Evolutionary conservation across 2,888 invertebrate genomes (phyloP).

Genomic region (Nezara viridula): DNA sequence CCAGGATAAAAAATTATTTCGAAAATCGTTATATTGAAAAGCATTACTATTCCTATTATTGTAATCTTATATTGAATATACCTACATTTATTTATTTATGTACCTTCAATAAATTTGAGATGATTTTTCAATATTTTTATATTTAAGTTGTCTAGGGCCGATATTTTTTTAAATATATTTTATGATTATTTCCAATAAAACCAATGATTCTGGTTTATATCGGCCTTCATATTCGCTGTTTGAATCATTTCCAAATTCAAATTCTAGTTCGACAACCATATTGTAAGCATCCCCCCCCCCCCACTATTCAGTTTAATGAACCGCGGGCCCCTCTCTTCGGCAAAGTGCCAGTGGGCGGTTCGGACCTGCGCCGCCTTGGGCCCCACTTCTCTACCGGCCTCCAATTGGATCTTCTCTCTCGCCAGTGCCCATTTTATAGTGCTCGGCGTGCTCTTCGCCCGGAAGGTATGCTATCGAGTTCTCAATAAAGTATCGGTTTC

Average conservation of each 20-base stretch:
- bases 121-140: too few relatives aligned
- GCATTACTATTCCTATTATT: too few relatives aligned
- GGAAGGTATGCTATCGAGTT: neutral
- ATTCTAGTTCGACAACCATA: neutral
- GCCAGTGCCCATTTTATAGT: neutral
- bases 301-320: neutral
- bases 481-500: neutral
- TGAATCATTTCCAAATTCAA: neutral
- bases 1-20: too few relatives aligned
- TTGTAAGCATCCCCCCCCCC: neutral
- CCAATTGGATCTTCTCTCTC: neutral
- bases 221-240: neutral
- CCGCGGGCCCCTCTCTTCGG: conserved; percentile 6
- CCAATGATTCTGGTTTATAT: too few relatives aligned
- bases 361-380: conserved; percentile 4
- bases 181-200: too few relatives aligned
- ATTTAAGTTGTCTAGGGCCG: too few relatives aligned
- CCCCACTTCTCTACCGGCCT: conserved; percentile 10
- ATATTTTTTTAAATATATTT: too few relatives aligned
- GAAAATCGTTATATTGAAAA: too few relatives aligned
- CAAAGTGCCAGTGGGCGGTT: conserved; percentile 30
- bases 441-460: neutral
- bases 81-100: too few relatives aligned
- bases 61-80: too few relatives aligned
- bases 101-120: too few relatives aligned